Evolutionary conservation across 2,888 invertebrate genomes (phyloP).

Genomic region (Leptarthrus brevirostris): DNA sequence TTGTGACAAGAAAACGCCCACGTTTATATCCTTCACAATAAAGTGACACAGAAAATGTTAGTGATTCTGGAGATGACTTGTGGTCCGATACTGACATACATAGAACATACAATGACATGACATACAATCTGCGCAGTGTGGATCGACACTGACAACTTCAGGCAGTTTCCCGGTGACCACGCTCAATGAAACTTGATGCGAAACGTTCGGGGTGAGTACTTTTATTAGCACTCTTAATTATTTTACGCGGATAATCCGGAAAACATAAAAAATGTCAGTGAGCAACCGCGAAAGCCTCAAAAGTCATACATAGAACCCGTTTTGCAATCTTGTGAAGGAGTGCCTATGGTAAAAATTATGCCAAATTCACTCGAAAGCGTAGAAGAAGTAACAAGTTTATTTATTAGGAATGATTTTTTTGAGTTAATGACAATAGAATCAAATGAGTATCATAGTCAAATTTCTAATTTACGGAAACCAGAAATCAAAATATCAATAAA

Average conservation of each 20-base stretch:
- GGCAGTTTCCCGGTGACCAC: no score
- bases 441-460: no score
- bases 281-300: no score
- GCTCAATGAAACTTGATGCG: no score
- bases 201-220: no score
- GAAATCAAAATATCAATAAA: slow-evolving; percentile 12
- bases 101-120: no score
- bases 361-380: slow-evolving; percentile 1
- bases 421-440: slow-evolving; percentile 9
- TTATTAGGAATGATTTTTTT: not conserved
- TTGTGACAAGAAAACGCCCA: not conserved
- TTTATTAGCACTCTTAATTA: no score
- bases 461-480: not conserved
- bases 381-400: slow-evolving; percentile 4
- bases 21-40: slow-evolving; percentile 5
- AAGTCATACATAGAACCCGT: not conserved
- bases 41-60: slow-evolving; percentile 4
- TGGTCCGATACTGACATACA: not conserved
- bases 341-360: not conserved
- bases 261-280: no score
- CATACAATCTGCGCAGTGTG: no score
- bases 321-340: slow-evolving; percentile 17
- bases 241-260: no score
- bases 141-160: no score
- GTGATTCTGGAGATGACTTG: not conserved